Evolutionary conservation across 2,888 invertebrate genomes (phyloP).

Genomic region (Portevinia maculata): DNA sequence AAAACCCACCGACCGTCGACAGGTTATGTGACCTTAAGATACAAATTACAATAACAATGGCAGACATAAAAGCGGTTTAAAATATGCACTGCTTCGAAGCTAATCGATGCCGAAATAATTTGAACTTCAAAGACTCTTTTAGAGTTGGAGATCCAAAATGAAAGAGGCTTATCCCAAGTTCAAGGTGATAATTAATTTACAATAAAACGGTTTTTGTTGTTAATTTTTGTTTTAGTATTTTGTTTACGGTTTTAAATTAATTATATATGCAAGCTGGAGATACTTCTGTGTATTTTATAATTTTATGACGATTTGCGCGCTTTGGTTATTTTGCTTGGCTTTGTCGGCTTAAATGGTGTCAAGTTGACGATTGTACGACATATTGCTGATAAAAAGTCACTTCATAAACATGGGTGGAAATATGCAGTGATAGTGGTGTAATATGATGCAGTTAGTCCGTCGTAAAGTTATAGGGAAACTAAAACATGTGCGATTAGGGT

Average conservation of each 20-base stretch:
- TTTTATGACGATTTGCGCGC: constrained; percentile 11
- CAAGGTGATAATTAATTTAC: constrained; percentile 34
- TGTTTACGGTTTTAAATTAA: constrained; percentile 2
- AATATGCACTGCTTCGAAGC: background rate
- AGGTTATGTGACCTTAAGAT: constrained; percentile 4
- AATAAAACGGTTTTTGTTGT: constrained; percentile 16
- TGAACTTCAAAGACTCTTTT: background rate
- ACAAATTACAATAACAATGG: background rate
- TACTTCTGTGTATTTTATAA: background rate
- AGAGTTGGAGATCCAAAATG: constrained; percentile 1
- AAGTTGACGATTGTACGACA: constrained; percentile 10
- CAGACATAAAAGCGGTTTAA: background rate
- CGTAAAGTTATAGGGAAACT: too few species aligned
- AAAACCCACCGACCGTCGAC: background rate
- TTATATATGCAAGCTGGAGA: background rate
- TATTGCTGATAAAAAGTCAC: background rate
- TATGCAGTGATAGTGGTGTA: background rate
- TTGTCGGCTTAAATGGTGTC: constrained; percentile 18
- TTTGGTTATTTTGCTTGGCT: background rate
- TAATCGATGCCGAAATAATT: background rate
- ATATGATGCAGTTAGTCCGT: too few species aligned
- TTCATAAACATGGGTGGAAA: background rate
- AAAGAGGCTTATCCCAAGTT: constrained; percentile 19
- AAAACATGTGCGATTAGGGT: too few species aligned
- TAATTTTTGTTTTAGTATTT: background rate